A percentile compares a stretch with the other conserved stretches of the same genome.
These are phyloP conservation scores for Nymphalis c-album DNA, from an alignment of 2,888 invertebrate species.

Conservation along the genomic window DNA sequence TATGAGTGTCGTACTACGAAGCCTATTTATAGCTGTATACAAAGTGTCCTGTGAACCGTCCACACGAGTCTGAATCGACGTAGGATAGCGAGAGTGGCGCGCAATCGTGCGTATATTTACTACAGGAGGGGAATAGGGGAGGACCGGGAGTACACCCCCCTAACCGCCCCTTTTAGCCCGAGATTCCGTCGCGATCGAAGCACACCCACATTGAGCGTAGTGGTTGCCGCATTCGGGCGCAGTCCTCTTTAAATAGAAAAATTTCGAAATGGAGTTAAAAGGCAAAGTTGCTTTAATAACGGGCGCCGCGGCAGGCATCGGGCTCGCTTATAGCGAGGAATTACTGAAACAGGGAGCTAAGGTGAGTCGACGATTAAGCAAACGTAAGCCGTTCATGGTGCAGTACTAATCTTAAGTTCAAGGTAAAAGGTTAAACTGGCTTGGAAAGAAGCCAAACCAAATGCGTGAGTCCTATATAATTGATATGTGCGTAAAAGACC, in stretches of 20 bases:
- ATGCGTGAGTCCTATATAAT: slow-evolving; percentile 22
- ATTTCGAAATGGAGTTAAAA: slow-evolving; percentile 84
- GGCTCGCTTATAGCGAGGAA: slow-evolving; percentile 86
- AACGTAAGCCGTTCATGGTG: slow-evolving; percentile 27
- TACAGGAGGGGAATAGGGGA: slow-evolving; percentile 65
- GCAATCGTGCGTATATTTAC: slow-evolving; percentile 73
- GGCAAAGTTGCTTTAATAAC: slow-evolving; percentile 88
- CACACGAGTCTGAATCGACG: slow-evolving; percentile 58
- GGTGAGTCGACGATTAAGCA: slow-evolving; percentile 69
- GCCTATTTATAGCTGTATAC: slow-evolving; percentile 41
- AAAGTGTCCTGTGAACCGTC: slow-evolving; percentile 44
- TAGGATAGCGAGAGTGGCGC: slow-evolving; percentile 64
- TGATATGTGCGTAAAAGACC: slow-evolving; percentile 7
- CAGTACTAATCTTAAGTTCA: slow-evolving; percentile 58
- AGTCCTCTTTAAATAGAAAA: slow-evolving; percentile 49
- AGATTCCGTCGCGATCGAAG: slow-evolving; percentile 68
- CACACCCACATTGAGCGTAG: slow-evolving; percentile 52
- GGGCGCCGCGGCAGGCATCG: slow-evolving; percentile 88
- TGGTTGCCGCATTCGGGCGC: slow-evolving; percentile 59
- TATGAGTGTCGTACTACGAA: slow-evolving; percentile 42
- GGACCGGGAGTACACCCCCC: slow-evolving; percentile 50
- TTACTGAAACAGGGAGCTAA: slow-evolving; percentile 87
- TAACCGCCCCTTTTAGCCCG: slow-evolving; percentile 45
- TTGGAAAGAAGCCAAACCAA: slow-evolving; percentile 50
- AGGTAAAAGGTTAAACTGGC: slow-evolving; percentile 60